A percentile compares a stretch with the other conserved stretches of the same genome.
These are phyloP conservation scores for Nyctibius grandis DNA, from an alignment of 2,797 vertebrate species.

Conservation along the genomic window DNA sequence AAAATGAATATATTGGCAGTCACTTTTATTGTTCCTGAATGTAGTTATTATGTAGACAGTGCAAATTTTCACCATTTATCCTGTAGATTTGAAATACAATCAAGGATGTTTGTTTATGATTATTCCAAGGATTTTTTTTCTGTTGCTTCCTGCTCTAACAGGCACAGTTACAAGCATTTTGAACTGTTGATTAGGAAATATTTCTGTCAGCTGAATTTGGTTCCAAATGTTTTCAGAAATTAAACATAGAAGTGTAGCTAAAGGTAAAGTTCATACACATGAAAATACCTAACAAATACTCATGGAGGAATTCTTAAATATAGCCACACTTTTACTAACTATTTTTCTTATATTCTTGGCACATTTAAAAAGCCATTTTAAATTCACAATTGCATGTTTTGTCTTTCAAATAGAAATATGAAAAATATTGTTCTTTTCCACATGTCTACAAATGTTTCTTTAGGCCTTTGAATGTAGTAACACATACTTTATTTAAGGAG, in stretches of 20 bases:
- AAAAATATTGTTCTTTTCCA: neutral
- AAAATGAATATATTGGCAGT: neutral
- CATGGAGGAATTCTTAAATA: neutral
- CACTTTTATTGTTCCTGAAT: neutral
- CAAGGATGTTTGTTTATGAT: neutral
- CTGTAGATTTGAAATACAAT: neutral
- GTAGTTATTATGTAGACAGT: neutral
- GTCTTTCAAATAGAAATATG: neutral
- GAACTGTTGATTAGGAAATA: neutral
- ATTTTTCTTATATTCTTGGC: neutral
- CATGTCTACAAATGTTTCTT: neutral
- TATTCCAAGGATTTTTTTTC: neutral
- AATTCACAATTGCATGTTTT: neutral
- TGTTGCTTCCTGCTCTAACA: neutral
- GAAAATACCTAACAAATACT: neutral
- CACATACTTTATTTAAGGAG: neutral
- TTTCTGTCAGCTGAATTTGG: neutral
- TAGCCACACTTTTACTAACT: neutral
- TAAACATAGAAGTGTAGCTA: neutral
- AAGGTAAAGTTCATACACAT: neutral
- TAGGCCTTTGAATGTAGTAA: neutral
- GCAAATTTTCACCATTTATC: neutral
- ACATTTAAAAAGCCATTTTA: neutral
- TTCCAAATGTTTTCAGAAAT: neutral
- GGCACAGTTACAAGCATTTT: neutral